These are phyloP conservation scores for Heliothis peltigera DNA, from an alignment of 2,888 invertebrate species.

Conservation along the genomic window DNA sequence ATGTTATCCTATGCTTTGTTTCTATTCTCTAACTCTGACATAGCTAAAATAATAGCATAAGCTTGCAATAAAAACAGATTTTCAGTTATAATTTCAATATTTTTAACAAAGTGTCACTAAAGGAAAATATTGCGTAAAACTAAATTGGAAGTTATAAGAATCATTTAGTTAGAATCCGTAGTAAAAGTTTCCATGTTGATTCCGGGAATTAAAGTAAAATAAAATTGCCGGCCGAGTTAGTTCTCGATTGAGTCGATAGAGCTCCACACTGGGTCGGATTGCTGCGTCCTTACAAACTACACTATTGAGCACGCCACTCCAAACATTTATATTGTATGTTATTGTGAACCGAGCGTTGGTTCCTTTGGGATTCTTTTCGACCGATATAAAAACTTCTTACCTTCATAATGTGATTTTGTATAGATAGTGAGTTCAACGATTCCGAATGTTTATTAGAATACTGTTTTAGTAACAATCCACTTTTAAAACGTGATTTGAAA, in stretches of 20 bases:
- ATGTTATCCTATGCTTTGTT: no score
- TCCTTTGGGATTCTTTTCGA: constrained; percentile 11
- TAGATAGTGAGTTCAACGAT: background rate
- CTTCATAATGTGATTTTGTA: background rate
- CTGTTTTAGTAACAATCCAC: no score
- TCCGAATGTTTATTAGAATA: background rate
- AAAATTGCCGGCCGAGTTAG: constrained; percentile 18
- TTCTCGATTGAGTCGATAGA: constrained; percentile 17
- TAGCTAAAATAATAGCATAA: no score
- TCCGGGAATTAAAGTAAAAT: constrained; percentile 46
- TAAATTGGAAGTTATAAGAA: constrained; percentile 27
- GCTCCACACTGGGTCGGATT: constrained; percentile 19
- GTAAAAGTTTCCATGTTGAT: constrained; percentile 24
- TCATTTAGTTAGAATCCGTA: constrained; percentile 18
- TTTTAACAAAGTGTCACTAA: background rate
- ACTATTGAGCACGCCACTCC: constrained; percentile 30
- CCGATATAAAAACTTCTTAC: constrained; percentile 14
- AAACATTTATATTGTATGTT: constrained; percentile 41
- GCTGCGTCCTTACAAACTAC: constrained; percentile 42
- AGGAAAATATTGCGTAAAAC: background rate
- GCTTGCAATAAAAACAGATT: no score
- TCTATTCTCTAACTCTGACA: no score
- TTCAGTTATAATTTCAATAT: background rate
- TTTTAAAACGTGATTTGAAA: no score
- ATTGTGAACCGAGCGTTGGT: constrained; percentile 14